A percentile compares a stretch with the other conserved stretches of the same genome.
Conservation (phyloP, 2,113 vertebrate species). For the Pteronura brasiliensis region DNA sequence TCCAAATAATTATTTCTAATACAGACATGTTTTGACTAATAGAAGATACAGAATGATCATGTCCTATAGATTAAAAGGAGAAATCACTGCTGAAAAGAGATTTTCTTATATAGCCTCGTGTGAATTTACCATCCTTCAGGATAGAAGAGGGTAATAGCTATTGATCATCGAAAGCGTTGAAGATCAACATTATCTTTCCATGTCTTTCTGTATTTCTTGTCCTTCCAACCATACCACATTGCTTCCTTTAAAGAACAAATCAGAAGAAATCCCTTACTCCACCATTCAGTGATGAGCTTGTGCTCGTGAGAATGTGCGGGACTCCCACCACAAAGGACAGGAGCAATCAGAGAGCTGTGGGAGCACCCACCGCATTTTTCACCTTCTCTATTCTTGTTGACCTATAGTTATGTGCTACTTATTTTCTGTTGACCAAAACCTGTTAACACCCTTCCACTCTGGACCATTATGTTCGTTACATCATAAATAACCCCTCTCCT, state of each 20-base stretch:
- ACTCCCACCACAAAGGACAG: neutral
- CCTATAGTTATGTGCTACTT: neutral
- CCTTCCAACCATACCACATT: neutral
- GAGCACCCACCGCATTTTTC: accelerated
- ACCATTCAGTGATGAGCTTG: neutral
- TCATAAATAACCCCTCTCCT: neutral
- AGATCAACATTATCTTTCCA: neutral
- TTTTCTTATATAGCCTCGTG: neutral
- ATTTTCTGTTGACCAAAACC: neutral
- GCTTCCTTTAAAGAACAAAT: neutral
- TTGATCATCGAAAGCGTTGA: neutral
- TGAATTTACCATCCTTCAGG: neutral
- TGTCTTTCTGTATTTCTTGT: neutral
- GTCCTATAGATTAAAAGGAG: neutral
- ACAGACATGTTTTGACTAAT: neutral
- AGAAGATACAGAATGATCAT: neutral
- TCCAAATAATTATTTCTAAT: conserved; percentile 24
- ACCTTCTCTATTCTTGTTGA: neutral
- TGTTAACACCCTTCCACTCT: neutral
- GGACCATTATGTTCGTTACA: neutral
- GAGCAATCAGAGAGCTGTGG: neutral
- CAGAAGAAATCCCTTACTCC: neutral
- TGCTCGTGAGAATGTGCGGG: neutral
- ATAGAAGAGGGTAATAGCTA: neutral
- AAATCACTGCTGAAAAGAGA: neutral